Percentiles rank a stretch among this genome's conserved stretches.
Conservation (phyloP, 1,140 invertebrate genomes). For the Cydia fagiglandana region DNA sequence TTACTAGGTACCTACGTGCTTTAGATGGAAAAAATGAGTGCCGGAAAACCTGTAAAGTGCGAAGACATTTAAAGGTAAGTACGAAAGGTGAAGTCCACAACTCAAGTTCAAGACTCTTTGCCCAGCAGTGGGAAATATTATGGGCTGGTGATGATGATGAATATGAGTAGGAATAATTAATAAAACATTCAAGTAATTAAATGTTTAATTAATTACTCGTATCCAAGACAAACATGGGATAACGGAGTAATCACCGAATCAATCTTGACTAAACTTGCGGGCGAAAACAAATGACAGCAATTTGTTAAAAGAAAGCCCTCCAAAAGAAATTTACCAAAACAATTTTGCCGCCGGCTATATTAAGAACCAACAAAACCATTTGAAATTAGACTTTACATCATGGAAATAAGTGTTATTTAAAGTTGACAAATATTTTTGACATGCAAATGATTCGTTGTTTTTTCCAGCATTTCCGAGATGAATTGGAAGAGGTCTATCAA, state of each 20-base stretch:
- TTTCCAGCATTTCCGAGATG: constrained; percentile 8
- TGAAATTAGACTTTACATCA: not conserved
- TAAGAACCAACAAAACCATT: not conserved
- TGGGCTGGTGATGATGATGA: too few relatives aligned
- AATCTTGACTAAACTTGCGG: constrained; percentile 24
- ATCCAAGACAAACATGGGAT: constrained; percentile 20
- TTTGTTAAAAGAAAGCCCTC: constrained; percentile 24
- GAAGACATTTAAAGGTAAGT: too few relatives aligned
- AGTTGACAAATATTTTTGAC: not conserved
- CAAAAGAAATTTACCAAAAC: constrained; percentile 13
- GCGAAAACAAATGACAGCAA: constrained; percentile 11
- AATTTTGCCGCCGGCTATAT: not conserved
- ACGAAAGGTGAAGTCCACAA: too few relatives aligned
- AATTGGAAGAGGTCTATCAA: constrained; percentile 26
- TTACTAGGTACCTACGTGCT: too few relatives aligned
- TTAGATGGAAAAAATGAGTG: too few relatives aligned
- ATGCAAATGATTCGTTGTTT: not conserved
- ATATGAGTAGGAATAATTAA: too few relatives aligned
- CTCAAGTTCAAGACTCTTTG: too few relatives aligned
- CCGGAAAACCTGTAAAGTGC: too few relatives aligned
- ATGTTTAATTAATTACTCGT: not conserved
- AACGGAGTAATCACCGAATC: constrained; percentile 23
- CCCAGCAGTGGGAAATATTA: too few relatives aligned
- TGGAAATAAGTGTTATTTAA: not conserved
- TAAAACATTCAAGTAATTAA: not conserved